phyloP scores from a whole-genome alignment of 2,797 vertebrate species.

The Cyclura pinguis region DNA sequence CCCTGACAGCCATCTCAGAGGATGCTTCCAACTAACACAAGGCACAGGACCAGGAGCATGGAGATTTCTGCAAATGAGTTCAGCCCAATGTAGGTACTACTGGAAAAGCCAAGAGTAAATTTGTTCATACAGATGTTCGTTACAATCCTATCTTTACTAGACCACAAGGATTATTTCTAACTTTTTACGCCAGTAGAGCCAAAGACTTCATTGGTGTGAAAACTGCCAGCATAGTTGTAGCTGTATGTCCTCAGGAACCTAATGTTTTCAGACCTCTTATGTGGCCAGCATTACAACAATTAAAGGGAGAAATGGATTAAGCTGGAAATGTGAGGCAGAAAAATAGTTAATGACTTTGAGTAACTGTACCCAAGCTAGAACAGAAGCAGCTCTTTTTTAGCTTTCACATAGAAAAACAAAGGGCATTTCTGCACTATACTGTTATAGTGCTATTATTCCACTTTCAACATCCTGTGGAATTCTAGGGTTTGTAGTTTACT shows the following conservation, averaged over 20 bases:
- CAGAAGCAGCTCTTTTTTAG: not conserved
- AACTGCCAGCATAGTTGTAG: not conserved
- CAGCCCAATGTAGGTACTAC: not conserved
- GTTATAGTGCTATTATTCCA: too few species aligned
- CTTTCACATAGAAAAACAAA: not conserved
- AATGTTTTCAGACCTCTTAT: too few species aligned
- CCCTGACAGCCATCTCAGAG: not conserved
- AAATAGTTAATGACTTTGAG: not conserved
- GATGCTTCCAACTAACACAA: not conserved
- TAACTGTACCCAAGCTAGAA: not conserved
- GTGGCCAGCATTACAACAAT: not conserved
- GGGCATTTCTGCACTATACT: not conserved
- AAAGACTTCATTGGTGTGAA: not conserved
- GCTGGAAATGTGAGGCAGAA: not conserved
- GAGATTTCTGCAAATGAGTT: not conserved
- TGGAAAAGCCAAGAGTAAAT: not conserved
- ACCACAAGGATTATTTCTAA: not conserved
- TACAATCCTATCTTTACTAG: not conserved
- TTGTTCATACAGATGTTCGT: not conserved
- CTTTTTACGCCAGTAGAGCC: not conserved
- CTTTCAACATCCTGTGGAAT: too few species aligned
- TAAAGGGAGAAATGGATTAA: not conserved
- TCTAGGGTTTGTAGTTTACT: too few species aligned
- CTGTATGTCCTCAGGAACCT: too few species aligned
- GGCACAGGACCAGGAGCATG: not conserved